phyloP scores from a whole-genome alignment of 2,113 vertebrate species.

The Melanotaenia duboulayi region DNA sequence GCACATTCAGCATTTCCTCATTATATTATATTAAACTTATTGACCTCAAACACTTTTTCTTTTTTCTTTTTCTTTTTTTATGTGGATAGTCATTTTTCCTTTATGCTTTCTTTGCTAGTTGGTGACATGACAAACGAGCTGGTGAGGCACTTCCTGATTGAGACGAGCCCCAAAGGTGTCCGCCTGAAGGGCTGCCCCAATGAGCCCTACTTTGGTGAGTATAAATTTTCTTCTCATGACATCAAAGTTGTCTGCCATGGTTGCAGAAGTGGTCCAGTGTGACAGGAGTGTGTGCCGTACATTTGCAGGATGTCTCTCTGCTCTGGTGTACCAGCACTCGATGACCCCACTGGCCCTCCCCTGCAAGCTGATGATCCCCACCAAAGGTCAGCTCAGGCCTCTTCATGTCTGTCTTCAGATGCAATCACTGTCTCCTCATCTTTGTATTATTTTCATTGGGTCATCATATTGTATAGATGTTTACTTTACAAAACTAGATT shows the following conservation, averaged over 20 bases:
- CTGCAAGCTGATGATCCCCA: conserved; percentile 96
- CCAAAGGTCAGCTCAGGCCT: conserved; percentile 86
- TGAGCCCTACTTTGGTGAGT: conserved; percentile 94
- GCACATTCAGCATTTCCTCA: background rate
- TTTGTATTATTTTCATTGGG: too few relatives aligned
- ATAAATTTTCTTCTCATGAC: background rate
- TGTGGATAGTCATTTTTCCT: background rate
- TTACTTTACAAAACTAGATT: background rate
- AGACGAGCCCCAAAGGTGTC: conserved; percentile 94
- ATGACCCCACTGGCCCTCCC: conserved; percentile 96
- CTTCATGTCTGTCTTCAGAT: background rate
- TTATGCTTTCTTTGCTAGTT: conserved; percentile 37
- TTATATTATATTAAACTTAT: too few relatives aligned
- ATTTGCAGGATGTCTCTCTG: conserved; percentile 91
- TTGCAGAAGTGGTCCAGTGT: background rate
- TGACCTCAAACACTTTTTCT: too few relatives aligned
- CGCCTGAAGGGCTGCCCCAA: conserved; percentile 98
- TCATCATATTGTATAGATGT: background rate
- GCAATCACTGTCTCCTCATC: too few relatives aligned
- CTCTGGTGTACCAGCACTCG: conserved; percentile 97
- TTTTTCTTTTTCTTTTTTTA: too few relatives aligned
- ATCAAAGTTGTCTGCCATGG: background rate
- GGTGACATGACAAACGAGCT: conserved; percentile 92
- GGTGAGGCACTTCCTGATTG: conserved; percentile 97
- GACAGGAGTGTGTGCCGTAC: background rate